phyloP scores from a whole-genome alignment of 1,140 invertebrate species.

The Brachionus plicatilis region DNA sequence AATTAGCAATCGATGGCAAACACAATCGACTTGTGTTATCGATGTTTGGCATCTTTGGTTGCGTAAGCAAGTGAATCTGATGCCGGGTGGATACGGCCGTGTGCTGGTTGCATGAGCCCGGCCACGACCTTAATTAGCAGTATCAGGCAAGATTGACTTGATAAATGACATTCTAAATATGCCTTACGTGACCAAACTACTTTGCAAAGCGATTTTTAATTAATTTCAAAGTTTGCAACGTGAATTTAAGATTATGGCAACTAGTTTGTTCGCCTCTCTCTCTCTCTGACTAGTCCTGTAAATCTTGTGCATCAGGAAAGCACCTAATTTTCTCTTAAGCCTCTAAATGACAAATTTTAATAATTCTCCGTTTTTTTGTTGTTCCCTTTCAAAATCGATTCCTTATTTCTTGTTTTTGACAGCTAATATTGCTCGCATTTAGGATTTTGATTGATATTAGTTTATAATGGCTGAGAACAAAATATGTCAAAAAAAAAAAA shows the following conservation, averaged over 20 bases:
- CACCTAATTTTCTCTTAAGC: background rate
- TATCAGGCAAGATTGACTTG: background rate
- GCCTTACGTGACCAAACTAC: background rate
- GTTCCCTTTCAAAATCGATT: background rate
- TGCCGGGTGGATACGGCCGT: background rate
- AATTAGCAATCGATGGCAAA: background rate
- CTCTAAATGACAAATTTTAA: background rate
- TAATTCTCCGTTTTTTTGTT: background rate
- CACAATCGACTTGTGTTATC: background rate
- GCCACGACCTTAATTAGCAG: background rate
- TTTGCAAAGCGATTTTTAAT: background rate
- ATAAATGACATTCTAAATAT: slow-evolving; percentile 8
- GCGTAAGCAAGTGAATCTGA: background rate
- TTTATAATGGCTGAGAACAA: slow-evolving; percentile 1
- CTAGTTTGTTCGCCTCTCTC: background rate
- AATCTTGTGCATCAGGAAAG: slow-evolving; percentile 22
- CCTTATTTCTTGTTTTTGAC: background rate
- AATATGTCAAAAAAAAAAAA: background rate
- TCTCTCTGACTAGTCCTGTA: background rate
- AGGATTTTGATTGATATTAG: slow-evolving; percentile 21
- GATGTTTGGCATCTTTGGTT: background rate
- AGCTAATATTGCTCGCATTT: background rate
- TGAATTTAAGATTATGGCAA: background rate
- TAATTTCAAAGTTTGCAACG: background rate
- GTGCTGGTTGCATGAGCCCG: background rate